Percentiles rank a stretch among this genome's conserved stretches.
phyloP scores from a whole-genome alignment of 2,113 vertebrate genomes.

The Prochilodus magdalenae region DNA sequence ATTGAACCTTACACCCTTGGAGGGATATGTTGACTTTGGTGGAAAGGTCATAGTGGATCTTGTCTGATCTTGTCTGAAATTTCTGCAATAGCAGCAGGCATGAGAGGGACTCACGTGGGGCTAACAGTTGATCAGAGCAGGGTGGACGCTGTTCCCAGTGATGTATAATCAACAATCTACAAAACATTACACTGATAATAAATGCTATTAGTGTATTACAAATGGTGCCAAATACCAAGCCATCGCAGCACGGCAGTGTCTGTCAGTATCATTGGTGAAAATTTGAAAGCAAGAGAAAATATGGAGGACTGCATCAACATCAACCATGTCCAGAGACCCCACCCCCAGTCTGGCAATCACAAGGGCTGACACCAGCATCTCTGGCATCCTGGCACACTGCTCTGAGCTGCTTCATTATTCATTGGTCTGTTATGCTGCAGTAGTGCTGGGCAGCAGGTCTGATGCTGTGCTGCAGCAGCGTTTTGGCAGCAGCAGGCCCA shows the following conservation, averaged over 20 bases:
- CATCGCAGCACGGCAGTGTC: neutral
- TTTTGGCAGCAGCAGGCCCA: constrained; percentile 27
- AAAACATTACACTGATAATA: too few relatives aligned
- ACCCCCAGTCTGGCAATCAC: neutral
- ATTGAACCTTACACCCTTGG: too few relatives aligned
- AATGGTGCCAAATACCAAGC: too few relatives aligned
- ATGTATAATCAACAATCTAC: too few relatives aligned
- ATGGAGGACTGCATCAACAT: neutral
- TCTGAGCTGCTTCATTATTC: constrained; percentile 46
- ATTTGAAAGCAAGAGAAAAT: neutral
- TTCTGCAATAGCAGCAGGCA: too few relatives aligned
- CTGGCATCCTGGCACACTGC: neutral
- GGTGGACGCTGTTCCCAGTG: too few relatives aligned
- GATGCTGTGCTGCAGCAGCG: constrained; percentile 26
- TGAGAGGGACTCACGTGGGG: too few relatives aligned
- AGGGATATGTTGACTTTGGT: too few relatives aligned
- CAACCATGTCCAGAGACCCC: neutral
- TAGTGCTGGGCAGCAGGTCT: constrained; percentile 3
- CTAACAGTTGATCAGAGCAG: too few relatives aligned
- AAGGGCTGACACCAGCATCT: constrained; percentile 37
- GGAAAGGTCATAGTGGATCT: too few relatives aligned
- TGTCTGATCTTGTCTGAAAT: too few relatives aligned
- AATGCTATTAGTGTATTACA: too few relatives aligned
- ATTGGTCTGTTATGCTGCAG: constrained; percentile 37
- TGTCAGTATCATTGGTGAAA: neutral